Evolutionary conservation across 2,888 invertebrate species (phyloP).

Genomic region (Pandemis corylana): DNA sequence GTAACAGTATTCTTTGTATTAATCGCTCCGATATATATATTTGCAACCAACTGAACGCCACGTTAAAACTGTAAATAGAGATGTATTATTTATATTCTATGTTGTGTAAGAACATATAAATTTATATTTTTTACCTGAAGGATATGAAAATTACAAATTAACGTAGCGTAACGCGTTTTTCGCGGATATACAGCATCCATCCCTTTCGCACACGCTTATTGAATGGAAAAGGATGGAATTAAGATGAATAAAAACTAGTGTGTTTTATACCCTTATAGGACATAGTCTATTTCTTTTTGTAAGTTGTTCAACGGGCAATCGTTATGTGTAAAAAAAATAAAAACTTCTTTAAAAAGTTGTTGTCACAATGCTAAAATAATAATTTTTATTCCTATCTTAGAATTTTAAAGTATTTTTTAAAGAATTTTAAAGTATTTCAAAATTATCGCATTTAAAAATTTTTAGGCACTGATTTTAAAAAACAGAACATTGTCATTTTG

Average conservation of each 20-base stretch:
- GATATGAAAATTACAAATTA: slow-evolving; percentile 12
- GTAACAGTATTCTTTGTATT: not conserved
- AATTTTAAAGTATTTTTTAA: slow-evolving; percentile 18
- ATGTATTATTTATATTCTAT: slow-evolving; percentile 20
- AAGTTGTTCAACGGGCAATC: not conserved
- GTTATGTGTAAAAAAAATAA: not conserved
- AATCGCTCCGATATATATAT: not conserved
- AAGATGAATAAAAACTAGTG: too few relatives aligned
- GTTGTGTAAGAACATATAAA: slow-evolving; percentile 2
- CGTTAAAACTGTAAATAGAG: slow-evolving; percentile 16
- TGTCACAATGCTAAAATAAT: not conserved
- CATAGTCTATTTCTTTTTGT: not conserved
- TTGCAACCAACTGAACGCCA: not conserved
- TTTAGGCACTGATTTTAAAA: slow-evolving; percentile 14
- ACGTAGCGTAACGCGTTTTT: not conserved
- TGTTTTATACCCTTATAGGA: too few relatives aligned
- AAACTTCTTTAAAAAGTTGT: not conserved
- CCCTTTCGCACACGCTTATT: not conserved
- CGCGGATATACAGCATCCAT: not conserved
- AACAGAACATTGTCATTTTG: slow-evolving; percentile 2
- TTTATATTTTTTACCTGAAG: slow-evolving; percentile 3
- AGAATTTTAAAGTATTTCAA: slow-evolving; percentile 16
- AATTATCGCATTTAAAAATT: slow-evolving; percentile 17
- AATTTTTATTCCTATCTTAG: not conserved
- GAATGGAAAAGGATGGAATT: too few relatives aligned